Conservation (phyloP, 2,888 invertebrate genomes). For the Hanleya hanleyi region DNA sequence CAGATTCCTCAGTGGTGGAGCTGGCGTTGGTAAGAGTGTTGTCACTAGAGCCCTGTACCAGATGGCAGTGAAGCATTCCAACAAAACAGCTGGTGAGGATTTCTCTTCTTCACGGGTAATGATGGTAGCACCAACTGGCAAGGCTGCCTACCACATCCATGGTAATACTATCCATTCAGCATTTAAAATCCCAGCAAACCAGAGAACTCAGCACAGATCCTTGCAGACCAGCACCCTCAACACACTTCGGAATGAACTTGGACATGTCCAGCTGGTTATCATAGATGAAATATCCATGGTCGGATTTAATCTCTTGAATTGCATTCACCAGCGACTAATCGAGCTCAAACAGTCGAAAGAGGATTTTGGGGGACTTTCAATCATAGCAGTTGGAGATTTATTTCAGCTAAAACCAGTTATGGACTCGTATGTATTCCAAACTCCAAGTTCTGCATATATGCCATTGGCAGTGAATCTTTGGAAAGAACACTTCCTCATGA, state of each 20-base stretch:
- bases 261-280: conserved; percentile 28
- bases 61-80: conserved; percentile 29
- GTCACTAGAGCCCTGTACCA: conserved; percentile 42
- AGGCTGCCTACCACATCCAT: conserved; percentile 35
- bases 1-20: conserved; percentile 39
- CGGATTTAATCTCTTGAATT: conserved; percentile 29
- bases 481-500: conserved; percentile 34
- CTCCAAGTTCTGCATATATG: conserved; percentile 18
- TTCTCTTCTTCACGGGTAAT: conserved; percentile 20
- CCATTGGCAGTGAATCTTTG: conserved; percentile 39
- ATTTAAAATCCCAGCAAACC: conserved; percentile 24
- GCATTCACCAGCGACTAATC: conserved; percentile 26
- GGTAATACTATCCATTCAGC: conserved; percentile 29
- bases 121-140: conserved; percentile 41
- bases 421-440: conserved; percentile 30
- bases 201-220: conserved; percentile 17
- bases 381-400: conserved; percentile 40
- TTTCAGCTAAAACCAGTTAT: conserved; percentile 38
- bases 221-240: conserved; percentile 11
- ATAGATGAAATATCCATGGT: conserved; percentile 46
- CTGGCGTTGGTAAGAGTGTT: conserved; percentile 43
- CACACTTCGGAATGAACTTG: conserved; percentile 7
- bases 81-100: conserved; percentile 31
- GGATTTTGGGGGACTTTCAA: conserved; percentile 34
- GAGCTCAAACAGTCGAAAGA: conserved; percentile 26